A percentile compares a stretch with the other conserved stretches of the same genome.
These are phyloP conservation scores for Cephalotes varians DNA, from an alignment of 2,888 invertebrate species.

Conservation along the genomic window DNA sequence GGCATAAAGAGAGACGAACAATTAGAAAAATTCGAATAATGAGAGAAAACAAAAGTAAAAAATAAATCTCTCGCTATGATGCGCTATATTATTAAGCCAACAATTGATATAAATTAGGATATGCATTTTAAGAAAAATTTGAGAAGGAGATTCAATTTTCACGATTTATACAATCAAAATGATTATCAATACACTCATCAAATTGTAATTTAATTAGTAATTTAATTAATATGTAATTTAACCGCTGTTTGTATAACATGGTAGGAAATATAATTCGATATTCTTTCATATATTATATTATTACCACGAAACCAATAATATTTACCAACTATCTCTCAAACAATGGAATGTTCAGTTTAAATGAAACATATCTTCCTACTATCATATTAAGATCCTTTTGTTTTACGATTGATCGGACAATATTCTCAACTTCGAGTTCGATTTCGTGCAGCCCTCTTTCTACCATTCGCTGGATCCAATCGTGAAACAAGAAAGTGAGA, in stretches of 20 bases:
- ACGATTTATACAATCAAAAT: background rate
- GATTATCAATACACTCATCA: background rate
- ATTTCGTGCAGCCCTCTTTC: background rate
- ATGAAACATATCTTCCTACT: background rate
- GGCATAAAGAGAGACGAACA: slow-evolving; percentile 9
- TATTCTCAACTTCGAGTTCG: slow-evolving; percentile 18
- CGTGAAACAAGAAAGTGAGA: slow-evolving; percentile 33
- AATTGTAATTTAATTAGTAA: slow-evolving; percentile 23
- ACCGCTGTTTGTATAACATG: background rate
- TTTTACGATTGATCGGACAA: slow-evolving; percentile 31
- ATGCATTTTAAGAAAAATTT: background rate
- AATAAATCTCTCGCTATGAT: background rate
- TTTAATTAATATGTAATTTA: slow-evolving; percentile 10
- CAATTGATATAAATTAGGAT: background rate
- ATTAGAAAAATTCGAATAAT: background rate
- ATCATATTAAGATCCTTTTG: slow-evolving; percentile 22
- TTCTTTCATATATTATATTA: slow-evolving; percentile 1
- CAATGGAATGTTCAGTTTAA: slow-evolving; percentile 18
- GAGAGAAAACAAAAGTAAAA: background rate
- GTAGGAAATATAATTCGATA: background rate
- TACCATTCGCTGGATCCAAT: slow-evolving; percentile 44
- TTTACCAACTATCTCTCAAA: background rate
- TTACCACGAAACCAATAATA: background rate
- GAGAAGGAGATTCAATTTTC: background rate
- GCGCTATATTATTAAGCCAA: background rate